phyloP scores from a whole-genome alignment of 2,888 invertebrate species.

The Drosophila maculinotata region DNA sequence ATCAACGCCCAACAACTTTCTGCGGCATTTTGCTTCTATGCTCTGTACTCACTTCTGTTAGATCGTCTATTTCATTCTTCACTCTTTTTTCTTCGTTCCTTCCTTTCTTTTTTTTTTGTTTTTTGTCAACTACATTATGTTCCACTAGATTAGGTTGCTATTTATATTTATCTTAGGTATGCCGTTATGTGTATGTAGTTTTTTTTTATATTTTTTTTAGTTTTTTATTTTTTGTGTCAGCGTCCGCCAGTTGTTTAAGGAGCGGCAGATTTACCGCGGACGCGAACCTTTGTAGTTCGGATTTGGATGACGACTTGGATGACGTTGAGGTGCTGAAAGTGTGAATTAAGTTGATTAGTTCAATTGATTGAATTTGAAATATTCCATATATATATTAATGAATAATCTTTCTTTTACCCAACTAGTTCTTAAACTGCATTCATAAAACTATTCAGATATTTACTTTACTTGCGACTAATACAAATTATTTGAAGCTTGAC shows the following conservation, averaged over 20 bases:
- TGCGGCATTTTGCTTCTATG: constrained; percentile 53
- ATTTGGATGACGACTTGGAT: constrained; percentile 85
- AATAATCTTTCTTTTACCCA: too few species aligned
- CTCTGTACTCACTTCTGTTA: constrained; percentile 41
- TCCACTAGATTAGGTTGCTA: constrained; percentile 79
- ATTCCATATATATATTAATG: too few species aligned
- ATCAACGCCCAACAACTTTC: constrained; percentile 36
- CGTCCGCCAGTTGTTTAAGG: constrained; percentile 23
- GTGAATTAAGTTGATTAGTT: background rate
- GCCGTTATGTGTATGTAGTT: constrained; percentile 77
- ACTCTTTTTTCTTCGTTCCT: constrained; percentile 18
- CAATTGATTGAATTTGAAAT: too few species aligned
- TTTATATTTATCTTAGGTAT: constrained; percentile 81
- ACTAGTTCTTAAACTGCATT: too few species aligned
- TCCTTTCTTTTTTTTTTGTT: constrained; percentile 22
- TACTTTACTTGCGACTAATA: too few species aligned
- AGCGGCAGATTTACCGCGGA: constrained; percentile 74
- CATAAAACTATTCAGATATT: too few species aligned
- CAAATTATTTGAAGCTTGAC: too few species aligned
- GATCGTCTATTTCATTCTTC: constrained; percentile 28
- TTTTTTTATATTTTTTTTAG: constrained; percentile 39
- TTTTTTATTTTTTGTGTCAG: constrained; percentile 12
- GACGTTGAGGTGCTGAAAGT: constrained; percentile 82
- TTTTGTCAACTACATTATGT: constrained; percentile 77
- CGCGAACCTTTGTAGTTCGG: constrained; percentile 85